Percentiles rank a stretch among this genome's conserved stretches.
Conservation (phyloP, 2,888 invertebrate species). For the Cacoxenus indagator region DNA sequence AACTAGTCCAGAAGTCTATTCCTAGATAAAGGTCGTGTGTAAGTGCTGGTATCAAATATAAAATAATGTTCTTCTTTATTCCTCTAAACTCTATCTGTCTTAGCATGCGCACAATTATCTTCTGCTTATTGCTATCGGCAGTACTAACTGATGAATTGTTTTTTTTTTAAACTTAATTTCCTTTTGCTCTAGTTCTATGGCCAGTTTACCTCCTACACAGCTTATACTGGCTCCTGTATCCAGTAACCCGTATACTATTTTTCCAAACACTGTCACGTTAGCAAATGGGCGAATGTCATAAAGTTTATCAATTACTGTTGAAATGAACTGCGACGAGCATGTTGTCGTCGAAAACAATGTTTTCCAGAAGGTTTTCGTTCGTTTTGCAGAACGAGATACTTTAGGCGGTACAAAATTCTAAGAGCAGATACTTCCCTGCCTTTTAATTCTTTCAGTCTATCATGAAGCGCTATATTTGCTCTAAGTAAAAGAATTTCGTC, state of each 20-base stretch:
- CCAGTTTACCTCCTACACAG: neutral
- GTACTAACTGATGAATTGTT: neutral
- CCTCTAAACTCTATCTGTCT: neutral
- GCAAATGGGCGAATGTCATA: too few species aligned
- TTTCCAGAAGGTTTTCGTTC: too few species aligned
- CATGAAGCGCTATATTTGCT: too few species aligned
- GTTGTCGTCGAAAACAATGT: too few species aligned
- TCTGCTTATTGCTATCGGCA: neutral
- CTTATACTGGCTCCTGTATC: neutral
- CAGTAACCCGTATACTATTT: neutral
- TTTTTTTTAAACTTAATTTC: neutral
- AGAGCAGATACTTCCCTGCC: too few species aligned
- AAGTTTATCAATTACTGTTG: too few species aligned
- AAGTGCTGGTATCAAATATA: neutral
- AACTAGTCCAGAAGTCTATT: neutral
- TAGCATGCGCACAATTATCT: neutral
- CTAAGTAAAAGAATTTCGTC: too few species aligned
- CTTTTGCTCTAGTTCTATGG: neutral
- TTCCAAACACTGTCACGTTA: too few species aligned
- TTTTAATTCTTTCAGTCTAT: too few species aligned
- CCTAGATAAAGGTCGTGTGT: neutral
- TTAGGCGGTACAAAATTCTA: too few species aligned
- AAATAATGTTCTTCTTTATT: neutral
- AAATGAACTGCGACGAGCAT: too few species aligned
- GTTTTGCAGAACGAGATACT: too few species aligned